Evolutionary conservation across 2,797 vertebrate genomes (phyloP).

Genomic region (Sebastes trivittatus): DNA sequence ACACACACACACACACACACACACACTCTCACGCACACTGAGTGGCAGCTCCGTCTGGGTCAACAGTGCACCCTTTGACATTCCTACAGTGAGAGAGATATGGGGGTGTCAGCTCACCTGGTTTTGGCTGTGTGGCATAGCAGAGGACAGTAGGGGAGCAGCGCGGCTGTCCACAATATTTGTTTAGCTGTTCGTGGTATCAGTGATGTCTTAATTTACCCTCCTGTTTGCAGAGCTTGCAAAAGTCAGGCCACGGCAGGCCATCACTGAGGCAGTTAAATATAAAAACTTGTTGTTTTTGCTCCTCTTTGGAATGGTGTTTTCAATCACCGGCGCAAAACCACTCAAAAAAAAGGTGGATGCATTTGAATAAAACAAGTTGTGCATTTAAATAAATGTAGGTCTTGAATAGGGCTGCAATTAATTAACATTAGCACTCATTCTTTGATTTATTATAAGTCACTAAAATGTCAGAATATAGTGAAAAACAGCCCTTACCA

Average conservation of each 20-base stretch:
- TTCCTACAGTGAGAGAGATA: constrained; percentile 68
- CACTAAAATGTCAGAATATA: too few species aligned
- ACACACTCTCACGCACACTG: constrained; percentile 66
- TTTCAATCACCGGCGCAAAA: not conserved
- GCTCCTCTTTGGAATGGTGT: not conserved
- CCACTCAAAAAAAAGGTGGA: not conserved
- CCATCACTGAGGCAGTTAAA: not conserved
- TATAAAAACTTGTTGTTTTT: not conserved
- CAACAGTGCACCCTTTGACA: constrained; percentile 73
- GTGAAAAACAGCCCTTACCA: too few species aligned
- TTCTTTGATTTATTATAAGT: too few species aligned
- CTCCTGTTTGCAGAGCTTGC: constrained; percentile 40
- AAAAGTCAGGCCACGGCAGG: not conserved
- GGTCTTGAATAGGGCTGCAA: too few species aligned
- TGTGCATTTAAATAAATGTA: not conserved
- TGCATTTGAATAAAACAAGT: not conserved
- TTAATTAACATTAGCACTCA: too few species aligned
- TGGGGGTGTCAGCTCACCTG: constrained; percentile 76
- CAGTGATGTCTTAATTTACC: constrained; percentile 63
- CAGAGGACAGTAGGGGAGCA: constrained; percentile 49
- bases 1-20: constrained; percentile 40
- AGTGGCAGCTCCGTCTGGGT: constrained; percentile 82
- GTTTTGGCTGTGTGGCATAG: constrained; percentile 57
- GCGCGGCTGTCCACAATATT: constrained; percentile 67
- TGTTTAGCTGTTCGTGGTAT: constrained; percentile 76